A percentile compares a stretch with the other conserved stretches of the same genome.
These are phyloP conservation scores for Eunapius fragilis DNA, from an alignment of 37 sponge, comb jelly and placozoan species.

Conservation along the genomic window DNA sequence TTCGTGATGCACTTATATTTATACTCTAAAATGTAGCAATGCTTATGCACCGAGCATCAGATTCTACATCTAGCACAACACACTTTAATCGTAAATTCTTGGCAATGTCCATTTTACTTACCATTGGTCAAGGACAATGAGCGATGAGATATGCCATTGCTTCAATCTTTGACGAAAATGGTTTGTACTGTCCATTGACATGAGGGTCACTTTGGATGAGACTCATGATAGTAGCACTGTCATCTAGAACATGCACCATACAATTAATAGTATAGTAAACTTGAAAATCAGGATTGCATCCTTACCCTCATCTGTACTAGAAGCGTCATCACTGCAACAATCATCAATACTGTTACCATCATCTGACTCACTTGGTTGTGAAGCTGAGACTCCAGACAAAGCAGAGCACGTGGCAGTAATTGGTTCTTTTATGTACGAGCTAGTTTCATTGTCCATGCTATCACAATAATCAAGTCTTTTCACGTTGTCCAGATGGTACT, in stretches of 20 bases:
- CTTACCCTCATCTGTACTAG: neutral
- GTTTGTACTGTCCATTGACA: neutral
- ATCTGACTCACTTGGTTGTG: neutral
- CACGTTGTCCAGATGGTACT: neutral
- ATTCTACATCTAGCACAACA: too few relatives aligned
- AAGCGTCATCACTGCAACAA: neutral
- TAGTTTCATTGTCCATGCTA: neutral
- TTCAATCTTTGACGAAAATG: neutral
- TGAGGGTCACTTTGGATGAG: neutral
- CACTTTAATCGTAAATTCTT: too few relatives aligned
- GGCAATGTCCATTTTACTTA: neutral
- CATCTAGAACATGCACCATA: neutral
- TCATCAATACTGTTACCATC: neutral
- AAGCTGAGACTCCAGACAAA: neutral
- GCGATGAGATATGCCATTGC: neutral
- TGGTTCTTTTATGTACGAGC: neutral
- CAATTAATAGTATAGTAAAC: neutral
- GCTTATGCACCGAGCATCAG: neutral
- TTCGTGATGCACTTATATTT: neutral
- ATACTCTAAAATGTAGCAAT: neutral
- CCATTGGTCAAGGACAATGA: neutral
- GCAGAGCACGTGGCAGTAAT: neutral
- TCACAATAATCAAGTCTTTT: neutral
- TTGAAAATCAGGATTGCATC: neutral
- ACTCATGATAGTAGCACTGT: neutral